Conservation (phyloP, 1,140 invertebrate species). For the Sarcophaga bullata region DNA sequence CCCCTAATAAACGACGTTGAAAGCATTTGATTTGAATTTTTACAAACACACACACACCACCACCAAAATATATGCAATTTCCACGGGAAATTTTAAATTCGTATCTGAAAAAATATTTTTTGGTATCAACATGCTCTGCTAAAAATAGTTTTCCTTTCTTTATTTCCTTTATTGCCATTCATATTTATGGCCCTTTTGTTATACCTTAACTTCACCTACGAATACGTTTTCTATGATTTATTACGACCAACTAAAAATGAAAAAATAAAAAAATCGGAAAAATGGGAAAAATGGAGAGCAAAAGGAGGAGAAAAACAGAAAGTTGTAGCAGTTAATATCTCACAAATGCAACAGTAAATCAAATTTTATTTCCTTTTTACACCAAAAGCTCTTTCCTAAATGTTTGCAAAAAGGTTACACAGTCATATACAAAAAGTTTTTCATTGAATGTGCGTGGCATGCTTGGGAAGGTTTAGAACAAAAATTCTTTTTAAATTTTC, state of each 20-base stretch:
- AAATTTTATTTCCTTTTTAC: slow-evolving; percentile 60
- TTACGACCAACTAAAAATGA: not conserved
- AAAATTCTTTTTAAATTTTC: too few species aligned
- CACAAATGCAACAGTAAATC: slow-evolving; percentile 58
- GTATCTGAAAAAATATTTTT: not conserved
- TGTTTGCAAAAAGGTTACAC: slow-evolving; percentile 43
- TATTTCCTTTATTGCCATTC: slow-evolving; percentile 11
- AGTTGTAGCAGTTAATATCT: slow-evolving; percentile 37
- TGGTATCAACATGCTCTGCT: slow-evolving; percentile 2
- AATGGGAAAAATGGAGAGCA: not conserved
- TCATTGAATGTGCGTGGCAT: not conserved
- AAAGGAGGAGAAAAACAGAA: not conserved
- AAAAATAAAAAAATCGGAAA: not conserved
- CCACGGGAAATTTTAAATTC: not conserved
- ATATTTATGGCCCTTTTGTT: slow-evolving; percentile 26
- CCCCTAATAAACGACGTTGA: too few species aligned
- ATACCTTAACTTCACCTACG: slow-evolving; percentile 13
- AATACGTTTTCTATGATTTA: slow-evolving; percentile 9
- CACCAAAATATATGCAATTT: too few species aligned
- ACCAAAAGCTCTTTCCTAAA: slow-evolving; percentile 34
- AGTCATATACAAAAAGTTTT: not conserved
- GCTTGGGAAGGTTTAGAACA: not conserved
- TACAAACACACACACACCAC: too few species aligned
- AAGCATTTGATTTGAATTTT: too few species aligned
- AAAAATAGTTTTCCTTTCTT: not conserved